Evolutionary conservation across 1,140 invertebrate genomes (phyloP).

Genomic region (Pinna nobilis): DNA sequence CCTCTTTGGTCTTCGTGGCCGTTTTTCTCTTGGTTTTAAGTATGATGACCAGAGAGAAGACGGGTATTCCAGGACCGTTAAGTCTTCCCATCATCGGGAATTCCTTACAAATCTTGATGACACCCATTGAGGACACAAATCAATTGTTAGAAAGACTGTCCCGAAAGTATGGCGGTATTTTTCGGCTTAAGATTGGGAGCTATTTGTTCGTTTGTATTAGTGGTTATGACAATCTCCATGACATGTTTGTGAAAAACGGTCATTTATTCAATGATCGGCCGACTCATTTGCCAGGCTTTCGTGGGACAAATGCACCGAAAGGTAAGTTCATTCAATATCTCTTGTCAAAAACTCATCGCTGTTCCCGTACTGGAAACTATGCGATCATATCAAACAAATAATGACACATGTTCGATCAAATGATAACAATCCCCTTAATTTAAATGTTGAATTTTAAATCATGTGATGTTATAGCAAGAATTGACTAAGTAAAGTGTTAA

Average conservation of each 20-base stretch:
- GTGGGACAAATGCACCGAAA: too few relatives aligned
- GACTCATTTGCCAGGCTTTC: slow-evolving; percentile 26
- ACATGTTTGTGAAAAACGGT: slow-evolving; percentile 48
- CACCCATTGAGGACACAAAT: neutral
- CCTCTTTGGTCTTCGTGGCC: slow-evolving; percentile 90
- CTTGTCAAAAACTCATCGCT: too few relatives aligned
- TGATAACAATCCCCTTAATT: too few relatives aligned
- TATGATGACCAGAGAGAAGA: slow-evolving; percentile 75
- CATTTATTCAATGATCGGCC: slow-evolving; percentile 44
- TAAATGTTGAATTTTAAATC: too few relatives aligned
- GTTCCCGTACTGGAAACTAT: too few relatives aligned
- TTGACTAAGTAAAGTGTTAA: too few relatives aligned
- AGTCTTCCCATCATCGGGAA: slow-evolving; percentile 38
- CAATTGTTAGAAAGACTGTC: slow-evolving; percentile 21
- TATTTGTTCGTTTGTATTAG: slow-evolving; percentile 43
- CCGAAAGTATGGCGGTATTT: slow-evolving; percentile 46
- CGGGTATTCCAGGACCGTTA: slow-evolving; percentile 34
- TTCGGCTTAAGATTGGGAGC: slow-evolving; percentile 44
- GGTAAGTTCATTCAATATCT: too few relatives aligned
- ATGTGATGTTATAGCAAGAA: too few relatives aligned
- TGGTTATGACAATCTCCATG: slow-evolving; percentile 48
- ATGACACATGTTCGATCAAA: too few relatives aligned
- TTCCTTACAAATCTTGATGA: slow-evolving; percentile 20
- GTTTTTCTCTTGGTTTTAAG: slow-evolving; percentile 84
- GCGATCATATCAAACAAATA: too few relatives aligned